Conservation (phyloP, 2,797 vertebrate genomes). For the Sebastes ruberrimus region DNA sequence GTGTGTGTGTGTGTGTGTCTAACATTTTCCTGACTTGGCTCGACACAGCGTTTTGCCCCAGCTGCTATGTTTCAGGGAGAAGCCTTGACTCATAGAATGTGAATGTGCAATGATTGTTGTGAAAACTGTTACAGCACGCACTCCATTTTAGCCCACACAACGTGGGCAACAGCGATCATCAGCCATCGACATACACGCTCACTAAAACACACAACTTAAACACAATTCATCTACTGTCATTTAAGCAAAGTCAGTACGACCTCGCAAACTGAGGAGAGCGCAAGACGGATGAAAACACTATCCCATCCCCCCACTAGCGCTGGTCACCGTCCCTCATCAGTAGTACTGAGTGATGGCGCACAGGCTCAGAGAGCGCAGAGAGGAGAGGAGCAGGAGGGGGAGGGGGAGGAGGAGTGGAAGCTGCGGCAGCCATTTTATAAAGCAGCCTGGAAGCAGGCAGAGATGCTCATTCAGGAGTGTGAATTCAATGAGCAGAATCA, state of each 20-base stretch:
- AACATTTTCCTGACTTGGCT: conserved; percentile 43
- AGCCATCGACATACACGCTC: conserved; percentile 8
- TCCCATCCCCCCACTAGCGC: conserved; percentile 68
- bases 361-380: conserved; percentile 66
- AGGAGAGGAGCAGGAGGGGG: conserved; percentile 55
- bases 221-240: neutral
- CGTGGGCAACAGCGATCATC: conserved; percentile 13
- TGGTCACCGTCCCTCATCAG: conserved; percentile 73
- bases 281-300: conserved; percentile 26
- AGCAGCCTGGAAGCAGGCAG: conserved; percentile 70
- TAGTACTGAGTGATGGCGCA: conserved; percentile 76
- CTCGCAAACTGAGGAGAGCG: conserved; percentile 22
- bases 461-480: conserved; percentile 54
- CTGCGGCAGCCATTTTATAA: conserved; percentile 81
- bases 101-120: conserved; percentile 58
- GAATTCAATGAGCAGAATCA: conserved; percentile 5
- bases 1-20: conserved; percentile 27
- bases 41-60: conserved; percentile 18
- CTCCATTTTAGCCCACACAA: conserved; percentile 24
- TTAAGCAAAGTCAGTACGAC: conserved; percentile 5
- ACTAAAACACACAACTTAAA: conserved; percentile 23
- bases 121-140: conserved; percentile 42
- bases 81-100: conserved; percentile 43
- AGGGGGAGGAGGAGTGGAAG: conserved; percentile 66
- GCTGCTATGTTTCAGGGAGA: conserved; percentile 45